phyloP scores from a whole-genome alignment of 2,797 vertebrate species.

The Oreochromis grahami region DNA sequence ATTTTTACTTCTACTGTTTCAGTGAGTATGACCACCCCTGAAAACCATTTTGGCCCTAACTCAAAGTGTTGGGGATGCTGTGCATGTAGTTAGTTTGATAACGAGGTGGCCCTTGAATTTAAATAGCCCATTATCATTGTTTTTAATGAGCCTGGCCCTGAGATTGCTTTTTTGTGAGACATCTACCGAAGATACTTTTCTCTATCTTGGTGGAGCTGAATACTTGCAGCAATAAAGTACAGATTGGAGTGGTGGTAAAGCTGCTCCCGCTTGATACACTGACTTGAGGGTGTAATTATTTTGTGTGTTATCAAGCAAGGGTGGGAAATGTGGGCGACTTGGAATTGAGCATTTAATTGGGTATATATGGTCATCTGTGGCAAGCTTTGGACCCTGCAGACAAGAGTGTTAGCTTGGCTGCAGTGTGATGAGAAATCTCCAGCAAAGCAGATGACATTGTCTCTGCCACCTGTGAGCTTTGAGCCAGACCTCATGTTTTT shows the following conservation, averaged over 20 bases:
- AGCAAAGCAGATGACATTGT: slow-evolving; percentile 22
- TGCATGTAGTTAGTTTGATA: slow-evolving; percentile 63
- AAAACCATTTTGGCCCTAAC: slow-evolving; percentile 35
- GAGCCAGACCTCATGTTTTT: background rate
- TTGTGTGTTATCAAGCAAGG: slow-evolving; percentile 61
- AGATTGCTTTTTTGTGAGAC: slow-evolving; percentile 52
- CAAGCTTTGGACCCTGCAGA: slow-evolving; percentile 41
- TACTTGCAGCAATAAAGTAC: slow-evolving; percentile 57
- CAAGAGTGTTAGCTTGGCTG: slow-evolving; percentile 48
- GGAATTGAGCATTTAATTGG: slow-evolving; percentile 57
- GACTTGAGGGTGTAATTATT: slow-evolving; percentile 78
- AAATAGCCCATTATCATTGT: slow-evolving; percentile 71
- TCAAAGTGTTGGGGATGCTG: slow-evolving; percentile 15
- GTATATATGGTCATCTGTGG: slow-evolving; percentile 52
- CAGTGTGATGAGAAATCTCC: slow-evolving; percentile 16
- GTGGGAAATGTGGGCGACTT: slow-evolving; percentile 61
- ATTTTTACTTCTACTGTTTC: slow-evolving; percentile 16
- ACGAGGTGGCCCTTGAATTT: slow-evolving; percentile 75
- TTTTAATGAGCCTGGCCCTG: slow-evolving; percentile 70
- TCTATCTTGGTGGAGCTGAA: slow-evolving; percentile 48
- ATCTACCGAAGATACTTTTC: slow-evolving; percentile 52
- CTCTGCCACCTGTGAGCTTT: slow-evolving; percentile 31
- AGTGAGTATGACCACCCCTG: slow-evolving; percentile 35
- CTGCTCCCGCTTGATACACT: slow-evolving; percentile 52
- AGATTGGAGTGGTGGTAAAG: slow-evolving; percentile 54